These are phyloP conservation scores for Ormyrus labotus DNA, from an alignment of 2,888 invertebrate genomes.

Conservation along the genomic window DNA sequence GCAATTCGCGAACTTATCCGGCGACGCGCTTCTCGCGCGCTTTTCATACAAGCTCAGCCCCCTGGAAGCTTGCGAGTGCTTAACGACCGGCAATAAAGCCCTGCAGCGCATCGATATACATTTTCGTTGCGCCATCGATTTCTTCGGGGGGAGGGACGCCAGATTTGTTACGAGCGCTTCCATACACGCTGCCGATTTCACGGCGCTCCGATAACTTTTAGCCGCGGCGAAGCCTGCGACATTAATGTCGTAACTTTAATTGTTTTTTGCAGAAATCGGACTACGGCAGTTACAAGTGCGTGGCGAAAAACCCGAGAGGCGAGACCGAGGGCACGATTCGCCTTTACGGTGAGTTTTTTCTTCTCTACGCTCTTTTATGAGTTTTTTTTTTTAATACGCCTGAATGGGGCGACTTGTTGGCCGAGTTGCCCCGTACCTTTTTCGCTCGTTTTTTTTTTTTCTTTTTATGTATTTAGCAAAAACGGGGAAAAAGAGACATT, in stretches of 20 bases:
- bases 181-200: constrained; percentile 14
- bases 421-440: not conserved
- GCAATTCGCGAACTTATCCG: constrained; percentile 53
- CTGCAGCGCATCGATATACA: constrained; percentile 37
- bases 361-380: constrained; percentile 18
- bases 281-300: constrained; percentile 92
- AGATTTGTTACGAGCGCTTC: constrained; percentile 44
- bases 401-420: too few relatives aligned
- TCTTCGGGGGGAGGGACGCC: constrained; percentile 14
- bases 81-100: constrained; percentile 57
- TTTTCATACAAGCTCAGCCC: constrained; percentile 16
- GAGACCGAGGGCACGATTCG: constrained; percentile 93
- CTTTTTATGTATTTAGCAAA: constrained; percentile 10
- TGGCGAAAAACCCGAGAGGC: constrained; percentile 92
- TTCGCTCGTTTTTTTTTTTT: not conserved
- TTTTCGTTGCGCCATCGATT: constrained; percentile 49
- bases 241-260: constrained; percentile 47
- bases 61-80: constrained; percentile 48
- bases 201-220: constrained; percentile 29
- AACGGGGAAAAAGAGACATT: constrained; percentile 37
- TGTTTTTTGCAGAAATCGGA: constrained; percentile 80
- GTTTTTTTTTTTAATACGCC: not conserved
- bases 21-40: constrained; percentile 16
- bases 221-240: not conserved
- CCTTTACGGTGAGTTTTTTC: constrained; percentile 85